Evolutionary conservation across 2,888 invertebrate species (phyloP), one percentile per base, ranked within the genome.

Genomic region (Pseudococcus viburni): DNA sequence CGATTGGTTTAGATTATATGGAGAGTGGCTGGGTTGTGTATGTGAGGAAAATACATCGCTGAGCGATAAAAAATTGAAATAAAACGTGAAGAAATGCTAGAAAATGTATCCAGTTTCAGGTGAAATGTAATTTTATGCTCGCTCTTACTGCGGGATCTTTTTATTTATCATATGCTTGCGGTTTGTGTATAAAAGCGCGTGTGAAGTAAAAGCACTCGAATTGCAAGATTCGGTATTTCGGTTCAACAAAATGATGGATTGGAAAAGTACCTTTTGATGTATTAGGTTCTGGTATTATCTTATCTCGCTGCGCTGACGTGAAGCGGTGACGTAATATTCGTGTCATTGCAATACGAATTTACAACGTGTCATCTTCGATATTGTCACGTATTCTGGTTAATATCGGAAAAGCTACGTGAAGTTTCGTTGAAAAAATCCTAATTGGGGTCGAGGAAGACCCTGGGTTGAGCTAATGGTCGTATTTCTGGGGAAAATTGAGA

Each of bases 41-140:
- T 15, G 12, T 8, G 68, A 26, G 26, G 26, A 15, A 26, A 26
- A 73, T 73, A 73, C 68, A 33, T 15, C 26, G 68, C 6, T 19
- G 5, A 19, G 59, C 6, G 19, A 59, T 19, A 19, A 19, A 59
- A 59, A 19, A 12, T 33, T 33, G 26, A 17, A 55, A 12, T 11
- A 55, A 55, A 15, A 17, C 55, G 7, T 59, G 3, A 19, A n/a
- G 59, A 59, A 59, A 59, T 59, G 59, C 19, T 59, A 59, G 19
- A 59, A 59, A 59, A 59, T 19, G 33, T 73, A 73, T 73, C 68
- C 15, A 73, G 68, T 73, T 73, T 73, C 68, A 73, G 15, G 33
- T 12, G 15, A 73, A 73, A 73, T 73, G 26, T 73, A 73, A 73
- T 73, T 73, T 73, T 73, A 73, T 33, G 26, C 68, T 73, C 22